A percentile compares a stretch with the other conserved stretches of the same genome.
Conservation (phyloP, 2,113 vertebrate genomes). For the Grantiella picta region DNA sequence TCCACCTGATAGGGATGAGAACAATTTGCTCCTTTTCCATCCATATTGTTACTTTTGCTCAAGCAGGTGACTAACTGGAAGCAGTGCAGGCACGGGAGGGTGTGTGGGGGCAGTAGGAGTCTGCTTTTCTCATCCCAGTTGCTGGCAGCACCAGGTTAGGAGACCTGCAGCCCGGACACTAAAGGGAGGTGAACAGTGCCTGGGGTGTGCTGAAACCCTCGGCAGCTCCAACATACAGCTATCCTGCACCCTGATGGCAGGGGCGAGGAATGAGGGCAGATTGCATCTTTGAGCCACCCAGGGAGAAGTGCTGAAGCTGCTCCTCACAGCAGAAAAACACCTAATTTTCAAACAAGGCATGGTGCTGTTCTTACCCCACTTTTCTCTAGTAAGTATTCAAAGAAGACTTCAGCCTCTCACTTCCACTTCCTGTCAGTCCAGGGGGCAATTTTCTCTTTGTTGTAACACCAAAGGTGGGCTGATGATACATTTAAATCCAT, state of each 20-base stretch:
- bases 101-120: background rate
- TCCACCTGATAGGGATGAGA: background rate
- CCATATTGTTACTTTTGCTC: background rate
- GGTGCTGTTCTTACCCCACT: background rate
- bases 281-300: background rate
- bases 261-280: fast-evolving
- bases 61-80: fast-evolving
- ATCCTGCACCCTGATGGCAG: fast-evolving
- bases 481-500: background rate
- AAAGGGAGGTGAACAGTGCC: background rate
- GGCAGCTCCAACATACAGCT: fast-evolving
- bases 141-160: background rate
- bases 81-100: background rate
- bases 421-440: background rate
- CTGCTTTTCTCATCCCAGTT: background rate
- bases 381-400: background rate
- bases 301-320: background rate
- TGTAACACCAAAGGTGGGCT: background rate
- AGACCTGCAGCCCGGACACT: background rate
- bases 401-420: background rate
- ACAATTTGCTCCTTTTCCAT: background rate
- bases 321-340: background rate
- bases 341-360: background rate
- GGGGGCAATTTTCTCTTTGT: background rate
- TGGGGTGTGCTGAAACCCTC: background rate